Evolutionary conservation across 2,888 invertebrate species (phyloP).

Genomic region (Trypoxylon attenuatum): DNA sequence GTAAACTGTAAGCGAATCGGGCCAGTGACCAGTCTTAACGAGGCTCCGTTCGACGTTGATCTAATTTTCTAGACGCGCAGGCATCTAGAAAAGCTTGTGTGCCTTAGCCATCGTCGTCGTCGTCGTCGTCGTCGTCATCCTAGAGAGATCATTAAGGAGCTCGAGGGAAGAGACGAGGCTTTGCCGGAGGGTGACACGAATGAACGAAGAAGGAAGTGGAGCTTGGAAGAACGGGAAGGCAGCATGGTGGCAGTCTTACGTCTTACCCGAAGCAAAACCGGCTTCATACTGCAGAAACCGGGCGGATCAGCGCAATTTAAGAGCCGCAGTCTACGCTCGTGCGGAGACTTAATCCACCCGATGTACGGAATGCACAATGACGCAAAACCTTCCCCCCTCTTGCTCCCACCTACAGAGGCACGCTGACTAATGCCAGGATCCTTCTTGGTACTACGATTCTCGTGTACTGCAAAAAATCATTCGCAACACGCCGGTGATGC

Average conservation of each 20-base stretch:
- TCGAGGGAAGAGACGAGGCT: background rate
- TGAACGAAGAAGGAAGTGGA: background rate
- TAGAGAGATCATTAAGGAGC: constrained; percentile 6
- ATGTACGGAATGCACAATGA: constrained; percentile 49
- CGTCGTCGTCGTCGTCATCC: no score
- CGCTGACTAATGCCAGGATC: no score
- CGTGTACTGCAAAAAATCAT: no score
- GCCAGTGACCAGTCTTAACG: constrained; percentile 38
- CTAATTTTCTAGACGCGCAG: constrained; percentile 30
- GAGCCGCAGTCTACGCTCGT: constrained; percentile 39
- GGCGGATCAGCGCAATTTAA: constrained; percentile 54
- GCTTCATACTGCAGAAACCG: background rate
- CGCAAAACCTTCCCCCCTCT: constrained; percentile 4
- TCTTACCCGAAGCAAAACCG: background rate
- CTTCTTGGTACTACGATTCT: no score
- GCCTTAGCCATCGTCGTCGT: no score
- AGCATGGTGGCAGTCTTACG: no score
- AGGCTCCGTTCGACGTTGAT: constrained; percentile 35
- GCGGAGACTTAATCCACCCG: constrained; percentile 55
- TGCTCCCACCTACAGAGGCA: constrained; percentile 1
- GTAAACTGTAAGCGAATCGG: constrained; percentile 19
- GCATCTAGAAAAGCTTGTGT: constrained; percentile 17
- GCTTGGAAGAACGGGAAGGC: no score
- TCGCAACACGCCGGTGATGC: no score
- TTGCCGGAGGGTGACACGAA: background rate